These are phyloP conservation scores for Peromyscus californicus DNA, from an alignment of 2,113 vertebrate genomes.

Conservation along the genomic window DNA sequence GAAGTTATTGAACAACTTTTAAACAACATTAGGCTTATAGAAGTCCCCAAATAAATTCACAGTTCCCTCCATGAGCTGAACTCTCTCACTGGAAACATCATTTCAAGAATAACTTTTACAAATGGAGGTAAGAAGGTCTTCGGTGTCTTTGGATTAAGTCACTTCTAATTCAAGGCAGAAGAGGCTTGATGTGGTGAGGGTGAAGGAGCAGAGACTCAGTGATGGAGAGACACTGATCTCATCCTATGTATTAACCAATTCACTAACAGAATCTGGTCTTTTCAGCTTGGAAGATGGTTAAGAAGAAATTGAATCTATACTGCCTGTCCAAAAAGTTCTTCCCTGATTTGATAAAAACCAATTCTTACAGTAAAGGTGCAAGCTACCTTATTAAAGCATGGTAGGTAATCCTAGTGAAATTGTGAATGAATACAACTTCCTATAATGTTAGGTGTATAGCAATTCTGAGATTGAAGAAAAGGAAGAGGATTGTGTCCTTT, in stretches of 20 bases:
- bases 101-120: not conserved
- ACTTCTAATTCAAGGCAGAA: not conserved
- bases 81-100: not conserved
- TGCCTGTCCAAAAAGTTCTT: not conserved
- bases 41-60: not conserved
- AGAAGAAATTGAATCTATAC: not conserved
- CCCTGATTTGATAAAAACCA: not conserved
- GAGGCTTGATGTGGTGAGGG: not conserved
- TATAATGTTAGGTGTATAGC: not conserved
- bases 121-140: not conserved
- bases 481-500: not conserved
- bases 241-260: not conserved
- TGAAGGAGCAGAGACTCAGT: too few relatives aligned
- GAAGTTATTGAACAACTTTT: not conserved
- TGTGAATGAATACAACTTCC: not conserved
- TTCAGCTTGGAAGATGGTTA: not conserved
- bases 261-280: not conserved
- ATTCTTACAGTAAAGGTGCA: not conserved
- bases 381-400: not conserved
- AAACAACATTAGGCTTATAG: not conserved
- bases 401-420: conserved; percentile 20
- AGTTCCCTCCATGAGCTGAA: not conserved
- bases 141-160: not conserved
- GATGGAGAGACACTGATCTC: not conserved
- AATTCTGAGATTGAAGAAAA: not conserved